phyloP scores from a whole-genome alignment of 2,888 invertebrate genomes.

The Scelioninae gen. 1 region DNA sequence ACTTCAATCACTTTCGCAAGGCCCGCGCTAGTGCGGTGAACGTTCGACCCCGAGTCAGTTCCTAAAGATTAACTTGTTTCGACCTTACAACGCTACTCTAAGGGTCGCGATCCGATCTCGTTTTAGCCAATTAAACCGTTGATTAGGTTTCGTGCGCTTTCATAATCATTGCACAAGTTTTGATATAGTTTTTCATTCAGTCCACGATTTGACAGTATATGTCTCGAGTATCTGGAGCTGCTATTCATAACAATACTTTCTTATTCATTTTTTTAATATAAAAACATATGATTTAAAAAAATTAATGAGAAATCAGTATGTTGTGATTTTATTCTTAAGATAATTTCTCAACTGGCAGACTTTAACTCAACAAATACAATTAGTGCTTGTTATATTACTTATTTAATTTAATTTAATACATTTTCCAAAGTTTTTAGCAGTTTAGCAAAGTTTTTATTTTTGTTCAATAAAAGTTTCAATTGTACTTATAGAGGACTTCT shows the following conservation, averaged over 20 bases:
- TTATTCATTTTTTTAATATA: not conserved
- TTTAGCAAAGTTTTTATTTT: no score
- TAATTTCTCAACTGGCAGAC: no score
- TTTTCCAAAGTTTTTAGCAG: no score
- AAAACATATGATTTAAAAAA: not conserved
- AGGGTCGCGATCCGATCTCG: constrained; percentile 51
- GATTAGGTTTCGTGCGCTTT: constrained; percentile 38
- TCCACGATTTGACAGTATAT: not conserved
- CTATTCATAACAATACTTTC: not conserved
- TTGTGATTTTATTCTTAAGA: no score
- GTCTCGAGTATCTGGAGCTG: not conserved
- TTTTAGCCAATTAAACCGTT: constrained; percentile 47
- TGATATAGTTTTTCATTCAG: constrained; percentile 29
- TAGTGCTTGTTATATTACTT: no score
- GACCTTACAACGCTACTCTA: constrained; percentile 32
- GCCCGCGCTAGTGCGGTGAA: constrained; percentile 49
- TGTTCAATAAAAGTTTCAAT: no score
- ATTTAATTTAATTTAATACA: no score
- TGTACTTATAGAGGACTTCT: no score
- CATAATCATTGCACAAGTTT: constrained; percentile 36
- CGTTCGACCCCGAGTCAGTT: constrained; percentile 50
- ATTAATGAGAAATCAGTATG: not conserved
- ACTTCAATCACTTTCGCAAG: constrained; percentile 43
- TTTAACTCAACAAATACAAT: no score
- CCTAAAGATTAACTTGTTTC: constrained; percentile 42